Conservation (phyloP, 2,797 vertebrate species). For the Philypnodon macrostomus region DNA sequence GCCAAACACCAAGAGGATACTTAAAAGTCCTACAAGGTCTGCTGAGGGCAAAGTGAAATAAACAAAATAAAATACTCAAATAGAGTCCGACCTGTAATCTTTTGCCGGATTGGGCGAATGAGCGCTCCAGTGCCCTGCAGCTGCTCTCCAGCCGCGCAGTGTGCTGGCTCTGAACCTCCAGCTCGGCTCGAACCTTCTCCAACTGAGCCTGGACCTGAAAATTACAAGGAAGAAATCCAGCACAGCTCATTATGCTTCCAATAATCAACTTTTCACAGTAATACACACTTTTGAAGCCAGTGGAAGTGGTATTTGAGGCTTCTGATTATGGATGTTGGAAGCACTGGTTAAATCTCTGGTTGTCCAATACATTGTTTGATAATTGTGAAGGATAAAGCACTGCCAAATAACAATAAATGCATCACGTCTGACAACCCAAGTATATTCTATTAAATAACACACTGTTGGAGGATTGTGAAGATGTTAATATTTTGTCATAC, state of each 20-base stretch:
- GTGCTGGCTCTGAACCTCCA: slow-evolving; percentile 88
- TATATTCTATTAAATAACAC: no score
- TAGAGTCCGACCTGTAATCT: slow-evolving; percentile 72
- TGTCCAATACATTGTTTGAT: no score
- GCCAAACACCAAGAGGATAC: background rate
- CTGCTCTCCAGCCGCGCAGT: slow-evolving; percentile 86
- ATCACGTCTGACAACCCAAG: no score
- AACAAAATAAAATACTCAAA: slow-evolving; percentile 1
- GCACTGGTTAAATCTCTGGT: no score
- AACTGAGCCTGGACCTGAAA: slow-evolving; percentile 80
- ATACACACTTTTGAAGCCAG: no score
- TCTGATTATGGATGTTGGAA: no score
- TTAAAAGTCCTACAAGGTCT: background rate
- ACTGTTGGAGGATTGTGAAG: no score
- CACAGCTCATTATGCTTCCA: background rate
- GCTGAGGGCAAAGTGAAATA: background rate
- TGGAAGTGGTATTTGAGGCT: no score
- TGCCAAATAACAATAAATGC: no score
- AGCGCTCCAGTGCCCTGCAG: slow-evolving; percentile 87
- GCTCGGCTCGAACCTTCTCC: slow-evolving; percentile 82
- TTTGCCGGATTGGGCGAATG: slow-evolving; percentile 86
- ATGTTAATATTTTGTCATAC: no score
- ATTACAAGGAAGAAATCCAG: background rate
- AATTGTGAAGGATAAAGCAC: no score
- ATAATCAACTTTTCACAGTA: no score